Base-by-base conservation (phyloP, 2,797 vertebrate genomes). In the Urosaurus nigricauda region DNA sequence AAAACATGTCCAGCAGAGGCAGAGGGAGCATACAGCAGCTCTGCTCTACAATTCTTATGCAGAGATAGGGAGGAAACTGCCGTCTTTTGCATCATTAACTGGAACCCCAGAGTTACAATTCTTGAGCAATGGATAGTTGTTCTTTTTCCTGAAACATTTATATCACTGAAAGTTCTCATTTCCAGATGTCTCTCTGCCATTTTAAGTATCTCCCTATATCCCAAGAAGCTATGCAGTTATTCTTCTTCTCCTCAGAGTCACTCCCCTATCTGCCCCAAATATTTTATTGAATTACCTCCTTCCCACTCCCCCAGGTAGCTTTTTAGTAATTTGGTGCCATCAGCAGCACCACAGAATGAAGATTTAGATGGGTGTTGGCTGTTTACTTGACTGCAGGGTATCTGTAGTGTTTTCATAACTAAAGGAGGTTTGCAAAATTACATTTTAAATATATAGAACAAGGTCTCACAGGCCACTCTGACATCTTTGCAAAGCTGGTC, bases 81-180 rank as follows among this genome's bases (percentile, higher is more conserved):
- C 82, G 35, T 56, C 70, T 74, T 75, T 32, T 74, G 86, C 79
- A 74, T 75, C 86, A 51, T 63, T 74, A 63, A 87, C 79, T 75
- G 37, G 79, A 87, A 74, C 29, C 56, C 70, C 29, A 47, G 68
- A 37, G 37, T 74, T 83, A 35, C 37, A 63, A 26, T 74, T 74
- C 40, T 60, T 83, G 79, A 87, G 37, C 56, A 75, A 75, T 35
- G 17, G 79, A 13, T 26, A 60, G 35, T 60, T 73, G 29, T 47
- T 65, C 3, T 71, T 81, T n/a, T 56, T 32, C 75, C 73, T 40
- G 24, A 71, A 82, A 87, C 73, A 37, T 58, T 73, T 58, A 29
- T n/a, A 17, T 82, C 68, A 43, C 24, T n/a, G 47, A 58, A 26
- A 29, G 16, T 32, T 35, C 47, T 79, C 32, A n/a, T 87, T 79